Base-by-base conservation (phyloP, 2,888 invertebrate species). In the Cinara cedri region DNA sequence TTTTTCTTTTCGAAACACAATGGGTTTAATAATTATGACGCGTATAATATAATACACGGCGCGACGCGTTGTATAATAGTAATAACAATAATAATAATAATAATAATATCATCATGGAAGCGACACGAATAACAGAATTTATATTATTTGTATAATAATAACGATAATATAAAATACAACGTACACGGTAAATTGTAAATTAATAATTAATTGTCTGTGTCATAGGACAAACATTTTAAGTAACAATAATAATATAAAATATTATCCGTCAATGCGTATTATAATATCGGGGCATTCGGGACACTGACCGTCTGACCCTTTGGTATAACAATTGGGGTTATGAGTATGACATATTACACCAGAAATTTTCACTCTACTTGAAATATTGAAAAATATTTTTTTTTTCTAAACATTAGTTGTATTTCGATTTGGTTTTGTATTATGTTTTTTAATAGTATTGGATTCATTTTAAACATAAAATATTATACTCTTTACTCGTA, bases 101-200 rank as follows among this genome's bases (percentile, higher is more conserved):
- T 13, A 13, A 60, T 6, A 57, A 57, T 72, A 72, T 72, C 26
- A 72, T 71, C 71, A 71, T 71, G 60, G 14, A 4, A 55, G 71
- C 71, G 49, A 72, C 71, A 72, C 72, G 60, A 62, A 62, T 72
- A 72, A 72, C 72, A 62, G 60, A 62, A 72, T 57, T 72, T 14
- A 24, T 14, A 6, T 26, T 72, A 62, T 72, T 62, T 34, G 49
- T 62, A 72, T 49, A 60, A 68, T 51, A 34, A 66, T 21, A 13
- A 57, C 24, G 24, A 49, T 49, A 68, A 51, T 51, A 72, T 24
- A 72, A 72, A 24, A 62, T 34, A 49, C 72, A 57, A 72, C 51
- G n/a, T 34, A 42, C 6, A 26, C 14, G 72, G 72, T 51, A 63
- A 62, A 74, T 62, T 74, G 62, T 63, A 21, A 74, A 74, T 74